These are phyloP conservation scores for Epinephelus awoara DNA, from an alignment of 2,797 vertebrate genomes.

Conservation along the genomic window DNA sequence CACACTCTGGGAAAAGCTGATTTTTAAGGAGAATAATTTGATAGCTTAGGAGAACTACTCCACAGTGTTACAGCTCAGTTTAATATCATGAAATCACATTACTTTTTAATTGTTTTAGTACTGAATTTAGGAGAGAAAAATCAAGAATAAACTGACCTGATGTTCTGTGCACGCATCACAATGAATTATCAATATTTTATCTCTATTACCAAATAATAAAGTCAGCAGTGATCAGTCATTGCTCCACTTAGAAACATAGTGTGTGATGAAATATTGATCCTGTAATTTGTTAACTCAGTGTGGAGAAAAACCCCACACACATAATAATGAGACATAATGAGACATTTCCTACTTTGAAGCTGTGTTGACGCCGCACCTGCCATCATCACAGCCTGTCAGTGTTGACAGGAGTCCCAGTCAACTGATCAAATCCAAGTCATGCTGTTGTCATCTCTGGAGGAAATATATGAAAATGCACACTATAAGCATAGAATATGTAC, in stretches of 20 bases:
- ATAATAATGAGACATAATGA: background rate
- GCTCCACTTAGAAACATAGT: background rate
- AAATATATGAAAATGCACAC: background rate
- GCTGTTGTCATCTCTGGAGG: background rate
- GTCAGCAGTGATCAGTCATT: background rate
- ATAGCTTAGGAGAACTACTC: background rate
- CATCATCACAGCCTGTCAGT: background rate
- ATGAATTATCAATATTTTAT: background rate
- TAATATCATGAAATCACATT: background rate
- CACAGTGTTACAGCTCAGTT: background rate
- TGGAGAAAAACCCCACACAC: background rate
- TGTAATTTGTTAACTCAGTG: background rate
- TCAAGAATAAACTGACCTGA: background rate
- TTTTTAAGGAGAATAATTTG: background rate
- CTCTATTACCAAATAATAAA: background rate
- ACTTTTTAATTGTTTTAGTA: background rate
- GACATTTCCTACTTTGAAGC: slow-evolving; percentile 4
- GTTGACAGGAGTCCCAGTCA: background rate
- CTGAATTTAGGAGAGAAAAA: background rate
- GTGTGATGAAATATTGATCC: background rate
- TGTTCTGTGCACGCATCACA: background rate
- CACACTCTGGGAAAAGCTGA: background rate
- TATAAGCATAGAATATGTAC: background rate
- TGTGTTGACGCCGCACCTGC: background rate
- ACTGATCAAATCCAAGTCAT: background rate